Evolutionary conservation across 2,113 vertebrate species (phyloP), one percentile per base, ranked within the genome.

Genomic region (Zosterops hypoxanthus): DNA sequence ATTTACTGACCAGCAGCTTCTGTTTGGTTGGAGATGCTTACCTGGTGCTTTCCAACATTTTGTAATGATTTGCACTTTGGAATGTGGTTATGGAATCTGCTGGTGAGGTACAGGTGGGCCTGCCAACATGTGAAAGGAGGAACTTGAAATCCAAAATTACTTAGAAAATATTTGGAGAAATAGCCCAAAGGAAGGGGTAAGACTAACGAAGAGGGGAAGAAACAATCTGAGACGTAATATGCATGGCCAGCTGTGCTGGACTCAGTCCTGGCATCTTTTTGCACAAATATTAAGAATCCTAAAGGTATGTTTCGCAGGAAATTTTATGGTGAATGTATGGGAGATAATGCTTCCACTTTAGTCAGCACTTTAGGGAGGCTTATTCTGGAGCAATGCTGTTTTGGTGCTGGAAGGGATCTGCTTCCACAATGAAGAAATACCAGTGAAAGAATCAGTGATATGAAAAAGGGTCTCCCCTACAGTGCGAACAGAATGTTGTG

Each of bases 1-100:
- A 71, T 34, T 12, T 39, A 16, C 42, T 75, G 78, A 21, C 31
- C 50, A 36, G 17, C 12, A 4, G 0, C 0, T 1, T 42, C 47
- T 59, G 22, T 23, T 55, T 59, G 14, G 34, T 12, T 64, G 34
- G 50, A 68, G 41, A 15, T 49, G 14, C n/a, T 69, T 82, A 6
- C 69, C 24, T 65, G 34, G 33, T 86, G 46, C 31, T 86, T 93
- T 60, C 55, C 36, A 56, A 2, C n/a, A 20, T 80, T 86, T 65
- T 19, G 1, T 44, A 23, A 42, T 17, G 31, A 46, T 41, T 78
- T 77, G 33, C 16, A n/a, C 7, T n/a, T 55, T 33, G 82, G 57
- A 44, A 25, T 0, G 2, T 52, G 21, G 17, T 68, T 49, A 5
- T 47, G 66, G 57, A 79, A 68, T 82, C 61, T 72, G 33, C 53